Conservation (phyloP, 2,888 invertebrate genomes). For the Pristionchus exspectatus region DNA sequence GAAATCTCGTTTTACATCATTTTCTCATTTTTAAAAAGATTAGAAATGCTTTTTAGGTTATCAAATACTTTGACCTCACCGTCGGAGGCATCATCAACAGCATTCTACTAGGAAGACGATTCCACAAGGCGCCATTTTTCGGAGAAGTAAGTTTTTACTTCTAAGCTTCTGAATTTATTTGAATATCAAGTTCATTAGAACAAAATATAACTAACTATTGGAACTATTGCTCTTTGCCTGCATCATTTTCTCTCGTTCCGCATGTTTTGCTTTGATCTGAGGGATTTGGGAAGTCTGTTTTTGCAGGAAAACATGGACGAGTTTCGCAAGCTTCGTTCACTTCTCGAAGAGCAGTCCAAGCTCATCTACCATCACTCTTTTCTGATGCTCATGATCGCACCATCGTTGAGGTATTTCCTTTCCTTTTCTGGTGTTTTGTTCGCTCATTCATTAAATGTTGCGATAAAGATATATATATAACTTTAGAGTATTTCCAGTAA, state of each 20-base stretch:
- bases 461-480: too few species aligned
- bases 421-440: too few species aligned
- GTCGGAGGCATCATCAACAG: slow-evolving; percentile 25
- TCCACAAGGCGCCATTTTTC: neutral
- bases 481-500: too few species aligned
- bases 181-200: too few species aligned
- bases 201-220: too few species aligned
- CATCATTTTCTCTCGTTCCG: too few species aligned
- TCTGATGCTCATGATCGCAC: neutral
- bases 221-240: too few species aligned
- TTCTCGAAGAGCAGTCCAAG: neutral
- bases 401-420: neutral
- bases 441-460: too few species aligned
- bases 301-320: slow-evolving; percentile 15
- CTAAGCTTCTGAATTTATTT: too few species aligned
- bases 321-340: neutral
- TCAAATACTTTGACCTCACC: slow-evolving; percentile 3
- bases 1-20: too few species aligned
- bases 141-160: neutral
- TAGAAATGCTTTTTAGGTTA: neutral
- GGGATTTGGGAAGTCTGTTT: neutral
- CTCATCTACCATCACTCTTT: slow-evolving; percentile 5
- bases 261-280: neutral
- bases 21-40: too few species aligned
- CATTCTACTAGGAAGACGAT: neutral